Conservation (phyloP, 2,113 vertebrate species). For the western clawed frog (Xenopus tropicalis) region UCB_Xtro_10.0 CM004447.2:82959501-82960000, state of each 20-base stretch:
- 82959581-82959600: slow-evolving; percentile 63
- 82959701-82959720: slow-evolving; percentile 57
- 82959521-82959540: slow-evolving; percentile 25
- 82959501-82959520: slow-evolving; percentile 58
- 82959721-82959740: not conserved
- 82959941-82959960: too few species aligned
- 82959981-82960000: too few species aligned
- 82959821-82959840: slow-evolving; percentile 53
- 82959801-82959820: slow-evolving; percentile 21
- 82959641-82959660: slow-evolving; percentile 72
- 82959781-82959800: slow-evolving; percentile 52
- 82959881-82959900: too few species aligned
- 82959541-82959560: slow-evolving; percentile 73
- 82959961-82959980: too few species aligned
- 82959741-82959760: not conserved
- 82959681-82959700: slow-evolving; percentile 72
- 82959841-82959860: too few species aligned
- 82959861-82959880: too few species aligned
- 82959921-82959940: too few species aligned
- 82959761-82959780: slow-evolving; percentile 43
- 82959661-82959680: slow-evolving; percentile 75
- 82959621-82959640: slow-evolving; percentile 72
- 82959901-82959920: too few species aligned
- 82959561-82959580: slow-evolving; percentile 80
- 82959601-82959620: slow-evolving; percentile 73